Evolutionary conservation across 2,888 invertebrate species (phyloP), one percentile per base, ranked within the genome.

Genomic region (Muscina levida): DNA sequence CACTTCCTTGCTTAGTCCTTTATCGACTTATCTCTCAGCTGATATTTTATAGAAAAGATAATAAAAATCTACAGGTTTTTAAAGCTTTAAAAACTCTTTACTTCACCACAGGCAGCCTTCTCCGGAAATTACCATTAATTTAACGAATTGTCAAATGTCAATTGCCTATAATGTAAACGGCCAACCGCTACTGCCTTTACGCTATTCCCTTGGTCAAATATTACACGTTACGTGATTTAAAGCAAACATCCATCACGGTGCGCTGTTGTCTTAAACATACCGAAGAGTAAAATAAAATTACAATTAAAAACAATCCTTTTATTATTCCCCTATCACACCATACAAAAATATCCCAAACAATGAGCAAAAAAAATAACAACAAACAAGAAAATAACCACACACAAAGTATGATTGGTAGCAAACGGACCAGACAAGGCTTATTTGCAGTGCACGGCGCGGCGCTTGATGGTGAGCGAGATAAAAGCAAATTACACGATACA

Each of bases 261-360:
- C 24, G 22, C 53, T 53, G 53, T 53, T 31, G 3, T 22, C 53
- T 72, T 73, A 77, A 81, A 74, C 71, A 67, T 66, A 62, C 77
- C 81, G 77, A 68, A 74, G 81, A 77, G 81, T 77, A 77, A 81
- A 77, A 81, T 81, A 81, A 81, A 81, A 81, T 81, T 81, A 81
- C 81, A 81, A 74, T 81, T 81, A 81, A 77, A 80, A 74, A 72
- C 74, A 74, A 74, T 77, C 77, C 77, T 62, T 81, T 81, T 77
- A 81, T 77, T 81, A 81, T 67, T 81, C 81, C 81, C 81, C 77
- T 77, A 81, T 72, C 77, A 56, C 74, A 59, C 53, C 56, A 71
- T 42, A 72, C 59, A 39, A 31, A 51, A 51, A 31, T 31, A 31
- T 8, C 31, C 22, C 19, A 22, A 51, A 51, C 51, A 22, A n/a